These are phyloP conservation scores for Calliopsis andreniformis DNA, from an alignment of 1,140 invertebrate species.

Conservation along the genomic window DNA sequence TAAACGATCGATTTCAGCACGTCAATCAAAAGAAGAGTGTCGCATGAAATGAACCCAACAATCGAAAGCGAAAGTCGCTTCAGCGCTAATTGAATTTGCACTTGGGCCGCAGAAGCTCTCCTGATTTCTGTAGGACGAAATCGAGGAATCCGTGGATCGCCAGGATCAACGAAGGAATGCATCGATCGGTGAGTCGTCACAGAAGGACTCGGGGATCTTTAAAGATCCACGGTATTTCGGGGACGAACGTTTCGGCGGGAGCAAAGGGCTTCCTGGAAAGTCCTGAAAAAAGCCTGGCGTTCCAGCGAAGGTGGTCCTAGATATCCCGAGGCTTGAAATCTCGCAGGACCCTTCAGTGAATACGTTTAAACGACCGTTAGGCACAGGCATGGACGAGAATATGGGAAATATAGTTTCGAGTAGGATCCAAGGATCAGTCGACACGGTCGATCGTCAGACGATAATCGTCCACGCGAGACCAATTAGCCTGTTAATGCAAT, in stretches of 20 bases:
- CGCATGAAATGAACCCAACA: not conserved
- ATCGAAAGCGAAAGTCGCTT: not conserved
- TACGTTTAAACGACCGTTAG: too few relatives aligned
- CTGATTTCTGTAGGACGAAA: constrained; percentile 34
- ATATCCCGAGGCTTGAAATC: constrained; percentile 6
- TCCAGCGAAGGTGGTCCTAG: constrained; percentile 52
- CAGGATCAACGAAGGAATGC: constrained; percentile 48
- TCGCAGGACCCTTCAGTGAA: not conserved
- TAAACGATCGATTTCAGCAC: too few relatives aligned
- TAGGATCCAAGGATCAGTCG: not conserved
- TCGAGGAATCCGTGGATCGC: constrained; percentile 48
- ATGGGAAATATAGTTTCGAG: not conserved
- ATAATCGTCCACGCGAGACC: constrained; percentile 31
- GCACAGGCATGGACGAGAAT: too few relatives aligned
- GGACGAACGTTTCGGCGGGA: constrained; percentile 60
- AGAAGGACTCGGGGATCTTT: constrained; percentile 49
- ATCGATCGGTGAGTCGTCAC: constrained; percentile 51
- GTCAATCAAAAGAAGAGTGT: too few relatives aligned
- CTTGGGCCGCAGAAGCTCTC: not conserved
- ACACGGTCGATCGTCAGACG: constrained; percentile 11
- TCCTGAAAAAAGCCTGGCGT: constrained; percentile 49
- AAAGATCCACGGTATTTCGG: constrained; percentile 52
- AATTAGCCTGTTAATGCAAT: constrained; percentile 66
- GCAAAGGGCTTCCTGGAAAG: constrained; percentile 72
- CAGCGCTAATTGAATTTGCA: constrained; percentile 13